phyloP scores from a whole-genome alignment of 1,140 invertebrate species.

The Apis dorsata region DNA sequence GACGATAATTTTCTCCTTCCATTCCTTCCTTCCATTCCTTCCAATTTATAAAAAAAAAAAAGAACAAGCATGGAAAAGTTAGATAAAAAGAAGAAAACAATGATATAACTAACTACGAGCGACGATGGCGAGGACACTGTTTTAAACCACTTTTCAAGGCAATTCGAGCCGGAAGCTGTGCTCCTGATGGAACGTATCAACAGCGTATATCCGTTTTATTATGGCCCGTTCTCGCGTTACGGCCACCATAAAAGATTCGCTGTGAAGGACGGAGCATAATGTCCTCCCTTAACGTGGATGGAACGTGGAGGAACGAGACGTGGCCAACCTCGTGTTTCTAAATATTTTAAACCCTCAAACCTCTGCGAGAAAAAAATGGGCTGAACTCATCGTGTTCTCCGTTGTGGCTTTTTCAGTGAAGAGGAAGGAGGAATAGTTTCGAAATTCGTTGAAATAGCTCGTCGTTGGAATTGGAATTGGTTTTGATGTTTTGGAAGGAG shows the following conservation, averaged over 20 bases:
- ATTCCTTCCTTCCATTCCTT: too few relatives aligned
- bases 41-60: too few relatives aligned
- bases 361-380: background rate
- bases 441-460: background rate
- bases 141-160: conserved; percentile 30
- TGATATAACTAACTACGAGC: too few relatives aligned
- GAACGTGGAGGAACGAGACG: background rate
- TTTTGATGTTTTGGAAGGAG: too few relatives aligned
- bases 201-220: conserved; percentile 25
- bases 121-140: background rate
- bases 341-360: conserved; percentile 27
- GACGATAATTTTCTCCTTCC: too few relatives aligned
- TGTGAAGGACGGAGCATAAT: background rate
- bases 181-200: conserved; percentile 24
- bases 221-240: conserved; percentile 27
- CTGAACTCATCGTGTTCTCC: background rate
- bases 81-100: too few relatives aligned
- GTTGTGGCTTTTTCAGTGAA: too few relatives aligned
- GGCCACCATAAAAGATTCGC: conserved; percentile 36
- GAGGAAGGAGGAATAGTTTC: background rate
- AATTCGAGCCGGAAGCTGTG: background rate
- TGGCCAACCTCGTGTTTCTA: background rate
- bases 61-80: too few relatives aligned
- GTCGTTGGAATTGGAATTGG: too few relatives aligned
- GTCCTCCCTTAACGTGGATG: background rate